A percentile compares a stretch with the other conserved stretches of the same genome.
phyloP scores from a whole-genome alignment of 92 coral and sea anemone genomes.

The Epizoanthus scotinus region DNA sequence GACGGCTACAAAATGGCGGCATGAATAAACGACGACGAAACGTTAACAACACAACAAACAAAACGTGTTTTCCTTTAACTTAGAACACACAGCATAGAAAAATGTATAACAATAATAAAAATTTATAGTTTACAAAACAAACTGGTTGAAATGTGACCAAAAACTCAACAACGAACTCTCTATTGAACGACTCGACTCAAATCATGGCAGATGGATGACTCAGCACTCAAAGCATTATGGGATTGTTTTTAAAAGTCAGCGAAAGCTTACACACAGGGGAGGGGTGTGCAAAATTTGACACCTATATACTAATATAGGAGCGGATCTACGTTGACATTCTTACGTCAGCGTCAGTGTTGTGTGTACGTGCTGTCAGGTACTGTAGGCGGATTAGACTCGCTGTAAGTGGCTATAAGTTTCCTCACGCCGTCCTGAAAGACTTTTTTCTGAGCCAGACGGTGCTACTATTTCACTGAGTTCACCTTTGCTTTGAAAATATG shows the following conservation, averaged over 20 bases:
- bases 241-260: neutral
- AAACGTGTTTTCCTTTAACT: neutral
- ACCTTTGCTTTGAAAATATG: neutral
- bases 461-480: no score
- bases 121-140: conserved; percentile 26
- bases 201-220: conserved; percentile 16
- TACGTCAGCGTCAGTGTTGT: no score
- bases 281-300: neutral
- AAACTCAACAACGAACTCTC: neutral
- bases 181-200: neutral
- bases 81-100: neutral
- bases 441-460: no score
- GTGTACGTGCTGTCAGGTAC: no score
- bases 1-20: conserved; percentile 24
- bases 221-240: conserved; percentile 28
- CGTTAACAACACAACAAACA: neutral
- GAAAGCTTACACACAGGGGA: no score
- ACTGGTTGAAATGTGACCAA: conserved; percentile 8
- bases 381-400: no score
- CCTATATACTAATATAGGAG: no score
- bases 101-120: neutral
- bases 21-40: neutral
- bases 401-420: no score
- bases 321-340: no score
- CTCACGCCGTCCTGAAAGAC: no score